Base-by-base conservation (phyloP, 1,140 invertebrate species). In the Charaxes varanes region DNA sequence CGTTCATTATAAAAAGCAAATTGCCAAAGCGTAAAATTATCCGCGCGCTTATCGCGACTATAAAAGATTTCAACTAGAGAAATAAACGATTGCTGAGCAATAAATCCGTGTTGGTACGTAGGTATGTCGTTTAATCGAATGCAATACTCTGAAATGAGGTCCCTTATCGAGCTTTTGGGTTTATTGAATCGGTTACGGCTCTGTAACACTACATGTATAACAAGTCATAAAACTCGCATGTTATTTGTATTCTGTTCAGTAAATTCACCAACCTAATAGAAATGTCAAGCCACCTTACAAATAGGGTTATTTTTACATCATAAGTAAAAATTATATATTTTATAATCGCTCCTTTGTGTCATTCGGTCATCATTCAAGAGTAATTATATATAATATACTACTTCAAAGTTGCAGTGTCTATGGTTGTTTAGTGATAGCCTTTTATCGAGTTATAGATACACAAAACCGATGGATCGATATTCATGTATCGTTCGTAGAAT, bases 1-100 rank as follows among this genome's bases (percentile, higher is more conserved):
- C 41, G 45, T 52, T 54, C 53, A 51, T 53, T 53, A 53, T 41
- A 67, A 53, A 53, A 47, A 40, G 32, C 40, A 34, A 34, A 52
- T 59, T 63, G 58, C 48, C 64, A 72, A 40, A 47, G 62, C 71
- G 69, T 56, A 66, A 76, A 76, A 76, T 76, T 76, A 57, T 72
- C 50, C 31, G 48, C 23, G 32, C 42, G 66, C 57, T 76, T 76
- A 76, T 76, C 71, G 43, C 12, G 16, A 42, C 43, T 45, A 62
- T 67, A 68, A 71, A 70, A 61, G 48, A 58, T 49, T 56, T 50
- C 31, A 35, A 37, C 27, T 55, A 41, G 44, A 49, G 55, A 61
- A 57, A 62, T 53, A 55, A 48, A 59, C 44, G 43, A 49, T 58
- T 28, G 52, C 24, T 24, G 18, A 21, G 56, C 47, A 51, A 67